Evolutionary conservation across 2,888 invertebrate genomes (phyloP).

Genomic region (Crioceris asparagi): DNA sequence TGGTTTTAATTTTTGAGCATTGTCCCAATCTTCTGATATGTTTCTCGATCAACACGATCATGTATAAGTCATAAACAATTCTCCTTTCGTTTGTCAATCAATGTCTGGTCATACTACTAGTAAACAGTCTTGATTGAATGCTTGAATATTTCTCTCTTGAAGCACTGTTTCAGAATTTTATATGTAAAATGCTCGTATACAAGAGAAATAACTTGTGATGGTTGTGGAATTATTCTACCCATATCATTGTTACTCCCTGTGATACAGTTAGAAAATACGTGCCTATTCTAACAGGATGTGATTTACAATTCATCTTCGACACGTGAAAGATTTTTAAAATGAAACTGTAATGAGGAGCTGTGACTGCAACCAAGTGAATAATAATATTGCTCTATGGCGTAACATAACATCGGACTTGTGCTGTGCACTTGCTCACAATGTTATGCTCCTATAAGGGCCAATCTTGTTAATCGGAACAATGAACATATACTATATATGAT

Average conservation of each 20-base stretch:
- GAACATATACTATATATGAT: no score
- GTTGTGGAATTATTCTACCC: slow-evolving; percentile 9
- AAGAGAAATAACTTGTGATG: background rate
- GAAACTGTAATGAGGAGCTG: slow-evolving; percentile 34
- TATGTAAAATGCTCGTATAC: background rate
- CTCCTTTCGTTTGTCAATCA: no score
- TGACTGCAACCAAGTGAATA: slow-evolving; percentile 35
- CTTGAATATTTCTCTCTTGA: no score
- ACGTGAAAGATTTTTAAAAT: slow-evolving; percentile 18
- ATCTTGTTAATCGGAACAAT: slow-evolving; percentile 4
- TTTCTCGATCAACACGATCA: no score
- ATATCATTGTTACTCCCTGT: slow-evolving; percentile 23
- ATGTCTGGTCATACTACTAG: no score
- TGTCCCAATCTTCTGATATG: no score
- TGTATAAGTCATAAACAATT: no score
- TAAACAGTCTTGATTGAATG: no score
- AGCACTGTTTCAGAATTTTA: no score
- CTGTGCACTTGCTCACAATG: slow-evolving; percentile 4
- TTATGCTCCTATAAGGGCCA: slow-evolving; percentile 3
- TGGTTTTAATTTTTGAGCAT: no score
- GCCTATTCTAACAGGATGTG: slow-evolving; percentile 35
- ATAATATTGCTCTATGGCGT: no score
- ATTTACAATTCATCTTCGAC: slow-evolving; percentile 24
- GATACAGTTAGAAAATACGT: slow-evolving; percentile 34
- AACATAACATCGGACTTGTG: slow-evolving; percentile 2